These are phyloP conservation scores for Taphrorychus bicolor DNA, from an alignment of 2,888 invertebrate species.

Conservation along the genomic window DNA sequence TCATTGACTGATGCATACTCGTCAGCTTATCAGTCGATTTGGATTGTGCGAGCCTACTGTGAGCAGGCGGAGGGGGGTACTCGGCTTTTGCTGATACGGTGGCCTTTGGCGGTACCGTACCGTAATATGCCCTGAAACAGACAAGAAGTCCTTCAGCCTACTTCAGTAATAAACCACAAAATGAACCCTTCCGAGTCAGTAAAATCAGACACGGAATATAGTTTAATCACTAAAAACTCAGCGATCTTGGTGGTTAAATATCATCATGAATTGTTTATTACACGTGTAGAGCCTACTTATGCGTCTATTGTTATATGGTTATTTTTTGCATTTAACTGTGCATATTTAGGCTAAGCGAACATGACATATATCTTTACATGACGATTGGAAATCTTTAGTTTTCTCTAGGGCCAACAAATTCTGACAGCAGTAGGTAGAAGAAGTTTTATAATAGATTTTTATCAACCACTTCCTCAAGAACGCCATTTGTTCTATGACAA, in stretches of 20 bases:
- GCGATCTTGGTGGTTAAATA: slow-evolving; percentile 49
- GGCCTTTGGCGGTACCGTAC: slow-evolving; percentile 53
- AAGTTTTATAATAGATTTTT: no score
- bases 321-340: no score
- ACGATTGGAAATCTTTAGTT: no score
- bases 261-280: slow-evolving; percentile 36
- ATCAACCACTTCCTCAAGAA: no score
- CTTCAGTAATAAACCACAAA: not conserved
- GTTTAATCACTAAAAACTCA: slow-evolving; percentile 35
- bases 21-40: slow-evolving; percentile 48
- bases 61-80: slow-evolving; percentile 62
- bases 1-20: slow-evolving; percentile 37
- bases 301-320: no score
- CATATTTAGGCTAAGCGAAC: no score
- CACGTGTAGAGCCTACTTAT: no score
- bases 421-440: no score
- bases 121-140: slow-evolving; percentile 32
- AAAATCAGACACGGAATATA: slow-evolving; percentile 25
- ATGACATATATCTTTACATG: no score
- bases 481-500: no score
- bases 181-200: no score
- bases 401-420: no score
- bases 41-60: slow-evolving; percentile 55
- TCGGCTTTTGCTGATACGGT: slow-evolving; percentile 57
- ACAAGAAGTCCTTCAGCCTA: not conserved